Percentiles rank a stretch among this genome's conserved stretches.
These are phyloP conservation scores for Stegodyphus dumicola DNA, from an alignment of 1,140 invertebrate genomes.

Conservation along the genomic window DNA sequence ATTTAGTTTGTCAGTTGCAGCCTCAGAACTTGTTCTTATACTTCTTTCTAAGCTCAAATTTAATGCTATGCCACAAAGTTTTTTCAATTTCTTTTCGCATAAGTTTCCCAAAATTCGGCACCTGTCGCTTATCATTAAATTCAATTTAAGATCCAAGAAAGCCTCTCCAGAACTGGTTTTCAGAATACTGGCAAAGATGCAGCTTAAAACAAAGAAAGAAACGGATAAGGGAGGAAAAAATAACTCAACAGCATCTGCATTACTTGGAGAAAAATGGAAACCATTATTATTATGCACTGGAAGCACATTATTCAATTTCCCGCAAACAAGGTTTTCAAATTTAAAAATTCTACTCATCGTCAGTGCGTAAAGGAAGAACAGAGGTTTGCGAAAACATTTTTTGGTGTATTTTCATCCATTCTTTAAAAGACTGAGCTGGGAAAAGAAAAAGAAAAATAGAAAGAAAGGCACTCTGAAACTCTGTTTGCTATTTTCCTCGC, in stretches of 20 bases:
- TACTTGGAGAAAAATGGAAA: background rate
- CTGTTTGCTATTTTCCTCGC: background rate
- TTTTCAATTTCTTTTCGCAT: too few species aligned
- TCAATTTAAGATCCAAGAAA: background rate
- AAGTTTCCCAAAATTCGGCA: too few species aligned
- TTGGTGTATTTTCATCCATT: background rate
- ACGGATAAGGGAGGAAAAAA: background rate
- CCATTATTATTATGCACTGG: conserved; percentile 45
- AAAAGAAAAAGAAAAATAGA: background rate
- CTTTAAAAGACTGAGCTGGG: background rate
- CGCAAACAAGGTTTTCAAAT: conserved; percentile 25
- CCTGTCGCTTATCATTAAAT: background rate
- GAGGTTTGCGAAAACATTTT: background rate
- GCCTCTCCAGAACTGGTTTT: conserved; percentile 3
- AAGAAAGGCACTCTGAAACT: background rate
- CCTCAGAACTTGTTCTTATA: too few species aligned
- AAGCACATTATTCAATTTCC: conserved; percentile 55
- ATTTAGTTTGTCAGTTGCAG: too few species aligned
- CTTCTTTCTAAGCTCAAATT: too few species aligned
- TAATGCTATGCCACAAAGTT: too few species aligned
- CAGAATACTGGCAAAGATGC: background rate
- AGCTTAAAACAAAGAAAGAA: too few species aligned
- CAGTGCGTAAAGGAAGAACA: background rate
- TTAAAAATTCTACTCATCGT: conserved; percentile 17
- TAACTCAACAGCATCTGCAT: background rate